Conservation (phyloP, 2,888 invertebrate species). For the Trisateles emortualis region DNA sequence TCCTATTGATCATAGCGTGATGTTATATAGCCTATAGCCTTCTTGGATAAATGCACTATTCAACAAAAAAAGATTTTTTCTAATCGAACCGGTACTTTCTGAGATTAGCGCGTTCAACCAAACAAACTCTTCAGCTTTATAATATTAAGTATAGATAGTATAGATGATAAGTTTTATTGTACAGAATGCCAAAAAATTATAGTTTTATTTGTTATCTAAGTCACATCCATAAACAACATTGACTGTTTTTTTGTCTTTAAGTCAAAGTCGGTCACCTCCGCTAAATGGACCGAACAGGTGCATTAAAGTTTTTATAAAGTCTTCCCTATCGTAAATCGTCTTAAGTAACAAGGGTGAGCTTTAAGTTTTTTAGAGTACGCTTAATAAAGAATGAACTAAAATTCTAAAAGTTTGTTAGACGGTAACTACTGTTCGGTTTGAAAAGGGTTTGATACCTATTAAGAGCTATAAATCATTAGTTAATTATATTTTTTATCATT, state of each 20-base stretch:
- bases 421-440: conserved; percentile 43
- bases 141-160: too few relatives aligned
- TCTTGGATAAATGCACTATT: too few relatives aligned
- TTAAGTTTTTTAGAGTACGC: conserved; percentile 71
- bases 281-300: conserved; percentile 80
- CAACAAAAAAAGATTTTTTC: too few relatives aligned
- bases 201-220: too few relatives aligned
- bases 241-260: conserved; percentile 41
- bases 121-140: too few relatives aligned
- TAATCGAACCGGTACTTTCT: too few relatives aligned
- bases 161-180: too few relatives aligned
- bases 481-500: conserved; percentile 50
- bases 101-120: too few relatives aligned
- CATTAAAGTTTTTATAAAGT: conserved; percentile 75
- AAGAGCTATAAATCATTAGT: conserved; percentile 53
- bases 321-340: conserved; percentile 74
- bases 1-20: too few relatives aligned
- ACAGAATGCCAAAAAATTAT: too few relatives aligned
- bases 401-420: conserved; percentile 56
- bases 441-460: conserved; percentile 49
- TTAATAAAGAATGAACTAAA: conserved; percentile 66
- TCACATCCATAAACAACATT: conserved; percentile 28
- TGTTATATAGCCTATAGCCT: too few relatives aligned
- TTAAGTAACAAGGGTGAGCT: conserved; percentile 77
- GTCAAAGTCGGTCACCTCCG: conserved; percentile 63